Evolutionary conservation across 2,888 invertebrate species (phyloP).

Genomic region (Chrysolina haemoptera): DNA sequence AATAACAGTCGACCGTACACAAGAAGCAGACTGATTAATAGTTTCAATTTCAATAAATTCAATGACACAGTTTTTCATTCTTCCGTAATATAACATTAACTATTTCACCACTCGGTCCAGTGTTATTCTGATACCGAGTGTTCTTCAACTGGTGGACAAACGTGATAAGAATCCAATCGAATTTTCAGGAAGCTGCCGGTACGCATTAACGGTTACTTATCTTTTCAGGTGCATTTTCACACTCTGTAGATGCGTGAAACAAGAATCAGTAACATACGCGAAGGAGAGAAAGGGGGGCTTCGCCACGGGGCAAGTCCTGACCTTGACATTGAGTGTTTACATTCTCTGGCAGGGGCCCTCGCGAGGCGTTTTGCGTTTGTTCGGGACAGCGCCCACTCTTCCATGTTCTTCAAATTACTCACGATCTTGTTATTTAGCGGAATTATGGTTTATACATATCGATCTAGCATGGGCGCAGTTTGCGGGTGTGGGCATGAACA

Average conservation of each 20-base stretch:
- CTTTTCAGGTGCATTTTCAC: background rate
- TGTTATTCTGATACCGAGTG: no score
- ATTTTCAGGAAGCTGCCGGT: no score
- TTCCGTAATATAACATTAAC: background rate
- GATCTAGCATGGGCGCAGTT: background rate
- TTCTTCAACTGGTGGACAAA: no score
- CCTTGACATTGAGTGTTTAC: slow-evolving; percentile 64
- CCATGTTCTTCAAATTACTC: slow-evolving; percentile 14
- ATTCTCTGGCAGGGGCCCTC: slow-evolving; percentile 61
- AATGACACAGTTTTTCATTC: slow-evolving; percentile 43
- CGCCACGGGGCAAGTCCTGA: slow-evolving; percentile 58
- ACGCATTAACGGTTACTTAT: no score
- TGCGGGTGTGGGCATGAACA: no score
- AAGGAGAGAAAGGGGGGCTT: slow-evolving; percentile 38
- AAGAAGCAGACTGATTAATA: slow-evolving; percentile 45
- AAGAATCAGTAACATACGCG: slow-evolving; percentile 1
- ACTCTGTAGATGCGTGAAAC: background rate
- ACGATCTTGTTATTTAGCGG: slow-evolving; percentile 7
- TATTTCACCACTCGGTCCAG: background rate
- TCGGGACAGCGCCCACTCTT: slow-evolving; percentile 35
- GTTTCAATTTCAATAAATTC: slow-evolving; percentile 51
- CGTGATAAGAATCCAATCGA: no score
- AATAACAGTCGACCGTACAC: slow-evolving; percentile 47
- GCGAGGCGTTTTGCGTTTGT: slow-evolving; percentile 52
- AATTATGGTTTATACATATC: background rate